Conservation (phyloP, 1,140 invertebrate species). For the Zaprionus nigranus region DNA sequence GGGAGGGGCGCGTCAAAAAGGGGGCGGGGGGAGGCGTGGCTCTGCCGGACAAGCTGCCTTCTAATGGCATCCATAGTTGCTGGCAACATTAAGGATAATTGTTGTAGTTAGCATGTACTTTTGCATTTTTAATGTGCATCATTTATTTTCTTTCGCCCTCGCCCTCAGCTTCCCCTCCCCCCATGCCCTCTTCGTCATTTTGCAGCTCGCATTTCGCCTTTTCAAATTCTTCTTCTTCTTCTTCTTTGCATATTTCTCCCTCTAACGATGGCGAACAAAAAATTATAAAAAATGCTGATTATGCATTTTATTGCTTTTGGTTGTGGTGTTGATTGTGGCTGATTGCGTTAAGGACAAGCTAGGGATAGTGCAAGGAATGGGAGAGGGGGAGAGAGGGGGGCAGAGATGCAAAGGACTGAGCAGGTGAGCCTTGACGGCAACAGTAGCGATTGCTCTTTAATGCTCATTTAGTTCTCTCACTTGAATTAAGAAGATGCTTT, state of each 20-base stretch:
- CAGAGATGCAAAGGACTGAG: not conserved
- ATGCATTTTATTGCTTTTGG: slow-evolving; percentile 71
- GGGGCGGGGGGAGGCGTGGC: not conserved
- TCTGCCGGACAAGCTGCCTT: not conserved
- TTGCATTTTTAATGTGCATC: slow-evolving; percentile 80
- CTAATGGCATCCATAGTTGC: slow-evolving; percentile 69
- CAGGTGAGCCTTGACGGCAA: not conserved
- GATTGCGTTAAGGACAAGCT: slow-evolving; percentile 53
- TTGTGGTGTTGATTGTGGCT: slow-evolving; percentile 71
- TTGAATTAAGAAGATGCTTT: not conserved
- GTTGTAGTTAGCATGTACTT: slow-evolving; percentile 81
- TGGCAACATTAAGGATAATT: slow-evolving; percentile 81
- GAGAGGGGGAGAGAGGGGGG: not conserved
- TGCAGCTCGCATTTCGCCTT: slow-evolving; percentile 26
- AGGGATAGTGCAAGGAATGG: not conserved
- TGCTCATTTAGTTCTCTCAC: not conserved
- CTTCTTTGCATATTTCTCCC: slow-evolving; percentile 66
- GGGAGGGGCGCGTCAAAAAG: not conserved
- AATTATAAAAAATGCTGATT: slow-evolving; percentile 67
- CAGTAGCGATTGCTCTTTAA: slow-evolving; percentile 1
- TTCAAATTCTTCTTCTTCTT: slow-evolving; percentile 47
- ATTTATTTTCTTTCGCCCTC: slow-evolving; percentile 58
- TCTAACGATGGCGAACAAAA: slow-evolving; percentile 59
- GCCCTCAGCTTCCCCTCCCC: not conserved
- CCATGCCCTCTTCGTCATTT: not conserved